Evolutionary conservation across 2,113 vertebrate genomes (phyloP), one percentile per base, ranked within the genome.

Genomic region (Pteropus alecto): DNA sequence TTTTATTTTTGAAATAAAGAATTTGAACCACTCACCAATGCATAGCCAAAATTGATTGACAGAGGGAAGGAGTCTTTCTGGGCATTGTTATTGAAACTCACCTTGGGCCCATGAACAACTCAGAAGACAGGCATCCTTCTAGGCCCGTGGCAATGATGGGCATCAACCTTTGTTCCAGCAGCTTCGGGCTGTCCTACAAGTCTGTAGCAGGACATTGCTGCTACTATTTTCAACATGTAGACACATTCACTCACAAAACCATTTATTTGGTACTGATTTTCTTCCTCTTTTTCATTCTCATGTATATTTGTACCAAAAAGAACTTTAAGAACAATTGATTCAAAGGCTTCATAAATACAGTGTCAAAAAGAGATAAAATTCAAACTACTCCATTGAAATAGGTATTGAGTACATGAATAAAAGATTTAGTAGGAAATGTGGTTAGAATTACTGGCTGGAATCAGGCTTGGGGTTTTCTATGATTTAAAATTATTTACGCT

Each of bases 351-450:
- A 43, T 61, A 67, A 94, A 83, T 30, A 81, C 6, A 7, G 56
- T 67, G 30, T 93, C 73, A 92, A 68, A 92, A 93, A 87, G 56
- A 90, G 54, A 92, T 30, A 67, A 74, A 87, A 94, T 86, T 86
- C 78, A 82, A 89, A 65, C 28, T 6, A 48, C 18, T 56, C 41
- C 0, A 12, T 43, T 74, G 54, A 94, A 92, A 92, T 30, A n/a
- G 28, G 19, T 63, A 19, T 48, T 48, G 77, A 77, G 30, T 15
- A 2, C 16, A 83, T 70, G 61, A 90, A 93, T 92, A 78, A 94
- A 95, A 95, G 41, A 67, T 82, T 86, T 70, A 33, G 24, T 56
- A 76, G 41, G 43, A 95, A 91, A 87, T 41, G 63, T 51, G 38
- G 15, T 21, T 74, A 51, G 58, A 38, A 95, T 73, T 68, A 87